phyloP scores from a whole-genome alignment of 1,140 invertebrate genomes.

The Aphaenogaster ashmeadi region DNA sequence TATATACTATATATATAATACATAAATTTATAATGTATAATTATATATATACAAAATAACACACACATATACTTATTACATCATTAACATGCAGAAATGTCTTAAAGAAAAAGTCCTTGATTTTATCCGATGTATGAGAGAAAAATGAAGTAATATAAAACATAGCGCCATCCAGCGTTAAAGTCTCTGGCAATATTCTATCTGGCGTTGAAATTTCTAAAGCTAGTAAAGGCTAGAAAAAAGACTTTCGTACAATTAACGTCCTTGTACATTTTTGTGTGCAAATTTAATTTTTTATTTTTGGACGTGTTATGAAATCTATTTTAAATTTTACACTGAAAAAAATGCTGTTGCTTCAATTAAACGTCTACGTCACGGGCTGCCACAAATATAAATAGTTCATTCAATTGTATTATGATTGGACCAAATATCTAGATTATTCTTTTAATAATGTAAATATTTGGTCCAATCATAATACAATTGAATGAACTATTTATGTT shows the following conservation, averaged over 20 bases:
- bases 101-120: not conserved
- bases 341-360: too few relatives aligned
- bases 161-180: not conserved
- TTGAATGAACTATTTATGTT: too few relatives aligned
- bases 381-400: too few relatives aligned
- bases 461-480: too few relatives aligned
- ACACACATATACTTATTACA: not conserved
- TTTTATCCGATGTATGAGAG: not conserved
- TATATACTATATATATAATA: not conserved
- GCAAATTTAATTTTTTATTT: not conserved
- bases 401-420: too few relatives aligned
- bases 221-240: not conserved
- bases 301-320: not conserved
- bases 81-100: not conserved
- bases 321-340: not conserved
- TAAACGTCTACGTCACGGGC: too few relatives aligned
- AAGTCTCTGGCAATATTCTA: conserved; percentile 10
- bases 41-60: not conserved
- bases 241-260: not conserved
- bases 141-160: not conserved
- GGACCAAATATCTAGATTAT: too few relatives aligned
- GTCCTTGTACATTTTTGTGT: not conserved
- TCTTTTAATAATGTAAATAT: too few relatives aligned
- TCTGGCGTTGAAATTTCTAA: conserved; percentile 29
- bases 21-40: not conserved